Percentiles rank a stretch among this genome's conserved stretches.
Conservation (phyloP, 2,888 invertebrate genomes). For the Acanthosepion esculentum region DNA sequence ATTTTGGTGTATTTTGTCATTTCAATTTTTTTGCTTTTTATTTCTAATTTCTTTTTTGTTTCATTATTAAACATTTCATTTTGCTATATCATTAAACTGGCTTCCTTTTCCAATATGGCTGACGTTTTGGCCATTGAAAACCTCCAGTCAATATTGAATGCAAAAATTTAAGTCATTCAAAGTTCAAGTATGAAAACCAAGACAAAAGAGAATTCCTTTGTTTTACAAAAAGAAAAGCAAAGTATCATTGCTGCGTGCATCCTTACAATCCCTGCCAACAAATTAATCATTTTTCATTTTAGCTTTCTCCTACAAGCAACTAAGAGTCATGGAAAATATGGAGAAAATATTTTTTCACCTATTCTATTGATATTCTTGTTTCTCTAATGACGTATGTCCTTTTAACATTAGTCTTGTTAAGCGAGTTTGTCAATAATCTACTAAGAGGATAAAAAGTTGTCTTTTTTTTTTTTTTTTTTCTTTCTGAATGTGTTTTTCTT, state of each 20-base stretch:
- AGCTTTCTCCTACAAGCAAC: background rate
- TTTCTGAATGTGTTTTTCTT: background rate
- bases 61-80: conserved; percentile 33
- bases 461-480: background rate
- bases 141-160: background rate
- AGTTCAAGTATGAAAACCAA: background rate
- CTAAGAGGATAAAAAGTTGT: background rate
- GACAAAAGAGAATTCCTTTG: conserved; percentile 33
- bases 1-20: too few species aligned
- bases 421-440: conserved; percentile 11
- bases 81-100: background rate
- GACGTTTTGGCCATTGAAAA: background rate
- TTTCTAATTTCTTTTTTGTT: background rate
- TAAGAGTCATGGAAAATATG: background rate
- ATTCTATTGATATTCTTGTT: background rate
- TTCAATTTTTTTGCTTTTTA: background rate
- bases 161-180: background rate
- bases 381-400: background rate
- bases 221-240: background rate
- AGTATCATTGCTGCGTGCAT: background rate
- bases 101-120: conserved; percentile 21
- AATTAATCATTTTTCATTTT: background rate
- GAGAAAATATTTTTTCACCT: conserved; percentile 21
- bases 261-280: background rate
- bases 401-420: background rate